Conservation (phyloP, 1,140 invertebrate genomes). For the Meloidogyne floridensis region DNA sequence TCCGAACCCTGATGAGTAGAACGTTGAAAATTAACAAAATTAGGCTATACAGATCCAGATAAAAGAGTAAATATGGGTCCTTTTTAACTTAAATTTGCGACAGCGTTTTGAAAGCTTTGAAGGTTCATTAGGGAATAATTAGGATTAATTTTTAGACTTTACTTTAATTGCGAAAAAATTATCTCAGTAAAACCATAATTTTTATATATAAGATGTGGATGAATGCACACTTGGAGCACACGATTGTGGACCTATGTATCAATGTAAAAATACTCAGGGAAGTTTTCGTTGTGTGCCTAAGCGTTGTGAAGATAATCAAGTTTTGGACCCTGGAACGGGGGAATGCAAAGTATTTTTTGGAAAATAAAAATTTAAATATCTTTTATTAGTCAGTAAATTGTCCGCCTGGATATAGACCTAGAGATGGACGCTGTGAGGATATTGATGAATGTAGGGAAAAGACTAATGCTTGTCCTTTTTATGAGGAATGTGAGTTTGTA, state of each 20-base stretch:
- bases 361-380: neutral
- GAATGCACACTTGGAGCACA: conserved; percentile 77
- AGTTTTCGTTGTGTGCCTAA: conserved; percentile 77
- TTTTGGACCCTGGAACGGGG: conserved; percentile 58
- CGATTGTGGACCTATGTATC: conserved; percentile 78
- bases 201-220: conserved; percentile 22
- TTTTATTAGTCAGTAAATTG: conserved; percentile 66
- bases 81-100: no score
- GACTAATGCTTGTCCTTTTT: conserved; percentile 71
- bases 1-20: no score
- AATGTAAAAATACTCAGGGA: conserved; percentile 82
- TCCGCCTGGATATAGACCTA: conserved; percentile 68
- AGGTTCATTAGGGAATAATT: no score
- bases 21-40: no score
- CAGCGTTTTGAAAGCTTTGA: no score
- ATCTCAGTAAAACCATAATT: neutral
- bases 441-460: conserved; percentile 80
- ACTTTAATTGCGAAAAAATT: no score
- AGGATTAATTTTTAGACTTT: no score
- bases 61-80: no score
- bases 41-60: no score
- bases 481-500: conserved; percentile 75
- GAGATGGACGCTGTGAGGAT: conserved; percentile 72
- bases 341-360: conserved; percentile 52
- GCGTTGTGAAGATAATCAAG: conserved; percentile 68